phyloP scores from a whole-genome alignment of 2,113 vertebrate genomes.

The Oriolus oriolus region DNA sequence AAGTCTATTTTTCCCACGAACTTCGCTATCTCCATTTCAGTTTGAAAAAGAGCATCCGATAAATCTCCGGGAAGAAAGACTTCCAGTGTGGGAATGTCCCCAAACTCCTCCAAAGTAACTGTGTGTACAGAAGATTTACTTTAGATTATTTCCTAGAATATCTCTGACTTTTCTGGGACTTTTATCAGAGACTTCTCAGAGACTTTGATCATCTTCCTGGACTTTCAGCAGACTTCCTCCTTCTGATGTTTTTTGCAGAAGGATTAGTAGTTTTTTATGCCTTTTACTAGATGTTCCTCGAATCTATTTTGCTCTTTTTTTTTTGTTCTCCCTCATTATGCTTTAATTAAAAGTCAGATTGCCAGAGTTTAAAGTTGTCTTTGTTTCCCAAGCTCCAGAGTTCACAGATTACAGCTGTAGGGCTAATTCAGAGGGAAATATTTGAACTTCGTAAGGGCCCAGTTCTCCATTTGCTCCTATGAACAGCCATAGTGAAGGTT shows the following conservation, averaged over 20 bases:
- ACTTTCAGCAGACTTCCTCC: neutral
- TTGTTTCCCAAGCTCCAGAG: neutral
- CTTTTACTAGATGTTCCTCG: neutral
- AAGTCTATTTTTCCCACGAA: neutral
- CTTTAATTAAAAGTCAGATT: slow-evolving; percentile 24
- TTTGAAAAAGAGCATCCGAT: neutral
- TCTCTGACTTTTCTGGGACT: neutral
- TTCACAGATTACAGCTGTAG: neutral
- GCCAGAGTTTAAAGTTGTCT: neutral
- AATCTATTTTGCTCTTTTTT: neutral
- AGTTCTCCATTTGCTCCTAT: neutral
- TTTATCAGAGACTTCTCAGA: neutral
- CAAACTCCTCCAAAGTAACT: neutral
- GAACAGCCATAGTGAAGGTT: neutral
- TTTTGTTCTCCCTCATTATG: neutral
- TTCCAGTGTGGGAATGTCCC: neutral
- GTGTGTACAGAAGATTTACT: neutral
- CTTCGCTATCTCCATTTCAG: neutral
- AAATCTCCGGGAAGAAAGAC: neutral
- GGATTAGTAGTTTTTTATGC: neutral
- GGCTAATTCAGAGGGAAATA: neutral
- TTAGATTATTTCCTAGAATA: neutral
- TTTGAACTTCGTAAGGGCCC: neutral
- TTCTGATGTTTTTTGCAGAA: slow-evolving; percentile 19
- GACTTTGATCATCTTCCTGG: neutral